Base-by-base conservation (phyloP, 1,140 invertebrate species). In the Daktulosphaira vitifoliae region DNA sequence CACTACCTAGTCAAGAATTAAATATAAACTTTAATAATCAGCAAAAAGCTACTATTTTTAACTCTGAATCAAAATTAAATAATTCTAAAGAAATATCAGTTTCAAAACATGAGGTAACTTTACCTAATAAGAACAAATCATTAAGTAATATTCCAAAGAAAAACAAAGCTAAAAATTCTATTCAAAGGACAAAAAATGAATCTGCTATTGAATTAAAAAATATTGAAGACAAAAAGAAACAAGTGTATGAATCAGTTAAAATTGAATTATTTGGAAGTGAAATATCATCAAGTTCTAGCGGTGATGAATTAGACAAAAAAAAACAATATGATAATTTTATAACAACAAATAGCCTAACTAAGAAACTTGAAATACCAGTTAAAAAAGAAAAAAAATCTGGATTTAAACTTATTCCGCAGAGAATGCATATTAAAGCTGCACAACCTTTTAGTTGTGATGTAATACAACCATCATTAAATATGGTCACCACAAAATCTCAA, bases 251-350 rank as follows among this genome's bases (percentile, higher is more conserved):
- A 18, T 44, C 22, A 25, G 22, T 56, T 16, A 56, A 56, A 56
- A 22, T 26, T 56, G 53, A 56, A 18, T 46, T 62, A 29, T 62
- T 62, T 62, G 54, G 54, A 20, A 62, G 54, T 46, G 54, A 62
- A 33, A 29, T 62, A 15, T 26, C 42, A 15, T 3, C 39, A 46
- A 62, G 54, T 62, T 46, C 42, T 44, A 33, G 42, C 8, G 26
- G 22, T 6, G 1, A 29, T 29, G 54, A 46, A 29, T 20, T 59
- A 29, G 39, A 22, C 44, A 46, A 29, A 2, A 29, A 33, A 20
- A 15, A 29, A 29, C n/a, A 26, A 1, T 23, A 1, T n/a, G n/a
- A n/a, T 33, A 33, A 33, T 33, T 33, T 11, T 11, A 33, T 11
- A 33, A 33, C 5, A 33, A 33, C 29, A 33, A 33, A 33, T 33